These are phyloP conservation scores for Phalacrocorax pelagicus DNA, from an alignment of 2,113 vertebrate genomes.

Conservation along the genomic window DNA sequence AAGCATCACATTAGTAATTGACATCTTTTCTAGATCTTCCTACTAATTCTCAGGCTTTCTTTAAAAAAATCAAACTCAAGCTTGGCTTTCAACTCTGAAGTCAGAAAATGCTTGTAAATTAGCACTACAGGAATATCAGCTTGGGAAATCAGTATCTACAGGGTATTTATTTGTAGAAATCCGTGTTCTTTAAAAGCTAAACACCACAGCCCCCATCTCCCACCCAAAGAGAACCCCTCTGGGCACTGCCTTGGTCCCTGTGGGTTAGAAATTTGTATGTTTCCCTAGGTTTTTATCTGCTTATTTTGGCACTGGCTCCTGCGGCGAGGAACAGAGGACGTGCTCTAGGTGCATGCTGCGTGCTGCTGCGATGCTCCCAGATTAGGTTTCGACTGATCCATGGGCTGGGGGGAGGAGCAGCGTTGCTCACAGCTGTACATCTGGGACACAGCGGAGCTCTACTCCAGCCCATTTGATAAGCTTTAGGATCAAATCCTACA, in stretches of 20 bases:
- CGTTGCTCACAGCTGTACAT: background rate
- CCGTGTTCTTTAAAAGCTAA: background rate
- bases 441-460: background rate
- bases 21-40: background rate
- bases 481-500: background rate
- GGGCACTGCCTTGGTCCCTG: background rate
- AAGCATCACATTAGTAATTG: background rate
- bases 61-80: background rate
- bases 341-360: background rate
- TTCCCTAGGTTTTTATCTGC: background rate
- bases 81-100: background rate
- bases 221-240: background rate
- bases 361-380: fast-evolving
- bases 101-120: background rate
- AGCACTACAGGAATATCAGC: background rate
- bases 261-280: background rate
- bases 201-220: too few species aligned
- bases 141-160: background rate
- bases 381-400: fast-evolving
- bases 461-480: background rate
- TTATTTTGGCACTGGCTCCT: background rate
- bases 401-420: background rate
- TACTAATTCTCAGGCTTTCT: background rate
- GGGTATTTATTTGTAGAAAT: background rate
- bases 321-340: fast-evolving